Evolutionary conservation across 23 tunicate species (phyloP).

Genomic region (Botrylloides violaceus): DNA sequence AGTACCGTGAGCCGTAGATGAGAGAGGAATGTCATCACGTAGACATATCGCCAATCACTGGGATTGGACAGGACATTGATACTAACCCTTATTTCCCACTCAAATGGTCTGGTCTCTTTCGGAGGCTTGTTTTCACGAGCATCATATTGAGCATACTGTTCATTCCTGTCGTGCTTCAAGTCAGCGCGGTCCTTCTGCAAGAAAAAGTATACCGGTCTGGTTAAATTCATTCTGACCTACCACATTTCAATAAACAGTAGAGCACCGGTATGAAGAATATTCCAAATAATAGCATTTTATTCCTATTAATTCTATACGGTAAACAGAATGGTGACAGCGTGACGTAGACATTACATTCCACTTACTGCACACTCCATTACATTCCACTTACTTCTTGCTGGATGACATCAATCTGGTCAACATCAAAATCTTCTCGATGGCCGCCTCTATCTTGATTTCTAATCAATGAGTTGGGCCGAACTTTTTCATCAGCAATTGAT

Average conservation of each 20-base stretch:
- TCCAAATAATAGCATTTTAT: no score
- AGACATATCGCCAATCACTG: no score
- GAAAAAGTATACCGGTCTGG: neutral
- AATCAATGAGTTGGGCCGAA: neutral
- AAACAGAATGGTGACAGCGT: neutral
- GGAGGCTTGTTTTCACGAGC: slow-evolving; percentile 7
- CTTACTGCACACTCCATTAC: neutral
- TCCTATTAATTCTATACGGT: no score
- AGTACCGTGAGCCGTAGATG: no score
- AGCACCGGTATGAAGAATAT: no score
- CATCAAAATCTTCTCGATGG: neutral
- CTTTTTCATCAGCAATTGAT: neutral
- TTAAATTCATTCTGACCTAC: no score
- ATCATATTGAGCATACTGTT: slow-evolving; percentile 20
- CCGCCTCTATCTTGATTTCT: neutral
- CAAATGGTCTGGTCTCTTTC: slow-evolving; percentile 33
- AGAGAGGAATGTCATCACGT: no score
- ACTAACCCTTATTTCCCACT: slow-evolving; percentile 67
- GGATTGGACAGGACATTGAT: no score
- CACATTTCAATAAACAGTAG: no score
- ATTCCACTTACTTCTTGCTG: neutral
- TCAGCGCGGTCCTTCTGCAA: neutral
- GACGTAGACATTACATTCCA: neutral
- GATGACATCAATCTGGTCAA: slow-evolving; percentile 15
- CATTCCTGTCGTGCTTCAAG: slow-evolving; percentile 4